phyloP scores from a whole-genome alignment of 2,888 invertebrate genomes.

The Torymus texanus region DNA sequence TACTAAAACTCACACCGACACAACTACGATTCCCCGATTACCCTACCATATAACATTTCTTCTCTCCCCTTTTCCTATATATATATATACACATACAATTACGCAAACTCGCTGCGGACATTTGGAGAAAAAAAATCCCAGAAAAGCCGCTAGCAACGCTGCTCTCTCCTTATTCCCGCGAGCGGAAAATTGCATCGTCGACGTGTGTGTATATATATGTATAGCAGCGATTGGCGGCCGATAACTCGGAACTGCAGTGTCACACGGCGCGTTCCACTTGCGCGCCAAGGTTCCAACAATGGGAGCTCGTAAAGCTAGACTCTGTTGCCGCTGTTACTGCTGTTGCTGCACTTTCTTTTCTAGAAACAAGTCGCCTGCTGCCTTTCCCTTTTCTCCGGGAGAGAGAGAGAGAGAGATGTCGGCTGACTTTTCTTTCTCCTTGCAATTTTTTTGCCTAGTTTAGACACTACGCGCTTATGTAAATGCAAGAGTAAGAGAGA shows the following conservation, averaged over 20 bases:
- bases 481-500: constrained; percentile 29
- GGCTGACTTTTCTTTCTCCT: constrained; percentile 1
- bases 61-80: too few species aligned
- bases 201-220: too few species aligned
- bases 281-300: constrained; percentile 34
- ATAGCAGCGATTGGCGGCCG: constrained; percentile 5
- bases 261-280: constrained; percentile 37
- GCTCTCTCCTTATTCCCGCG: constrained; percentile 10
- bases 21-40: too few species aligned
- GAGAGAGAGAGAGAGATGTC: constrained; percentile 17
- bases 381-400: constrained; percentile 50
- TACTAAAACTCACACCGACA: too few species aligned
- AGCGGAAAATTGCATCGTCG: constrained; percentile 14
- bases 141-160: not conserved
- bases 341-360: constrained; percentile 53
- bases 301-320: constrained; percentile 52
- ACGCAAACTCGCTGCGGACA: too few species aligned
- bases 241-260: constrained; percentile 29
- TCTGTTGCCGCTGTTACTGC: too few species aligned
- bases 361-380: constrained; percentile 28
- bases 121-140: too few species aligned
- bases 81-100: too few species aligned
- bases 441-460: constrained; percentile 5
- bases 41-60: too few species aligned
- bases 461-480: constrained; percentile 16